Evolutionary conservation across 2,888 invertebrate species (phyloP).

Genomic region (Oegoconia quadripuncta): DNA sequence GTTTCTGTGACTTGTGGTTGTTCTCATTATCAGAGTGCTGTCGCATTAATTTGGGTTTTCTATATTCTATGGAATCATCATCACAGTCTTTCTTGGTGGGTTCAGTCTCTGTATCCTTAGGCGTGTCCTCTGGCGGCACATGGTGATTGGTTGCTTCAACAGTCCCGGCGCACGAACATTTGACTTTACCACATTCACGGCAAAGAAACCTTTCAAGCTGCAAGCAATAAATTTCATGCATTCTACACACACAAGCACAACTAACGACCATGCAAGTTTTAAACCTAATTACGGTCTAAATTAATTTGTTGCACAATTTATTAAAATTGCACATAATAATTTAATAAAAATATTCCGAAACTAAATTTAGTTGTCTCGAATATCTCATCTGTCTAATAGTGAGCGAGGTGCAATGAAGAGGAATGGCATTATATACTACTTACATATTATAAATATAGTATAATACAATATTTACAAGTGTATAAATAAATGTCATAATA

Average conservation of each 20-base stretch:
- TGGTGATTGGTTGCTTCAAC: slow-evolving; percentile 31
- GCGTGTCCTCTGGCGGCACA: slow-evolving; percentile 17
- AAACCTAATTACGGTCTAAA: slow-evolving; percentile 15
- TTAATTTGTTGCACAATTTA: slow-evolving; percentile 14
- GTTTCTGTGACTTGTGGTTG: slow-evolving; percentile 26
- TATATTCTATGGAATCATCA: slow-evolving; percentile 47
- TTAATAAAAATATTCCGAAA: slow-evolving; percentile 17
- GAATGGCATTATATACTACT: too few species aligned
- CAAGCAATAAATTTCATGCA: slow-evolving; percentile 81
- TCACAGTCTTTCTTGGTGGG: slow-evolving; percentile 29
- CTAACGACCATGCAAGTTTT: slow-evolving; percentile 54
- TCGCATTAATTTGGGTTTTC: slow-evolving; percentile 39
- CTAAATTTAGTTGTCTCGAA: too few species aligned
- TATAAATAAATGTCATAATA: slow-evolving; percentile 9
- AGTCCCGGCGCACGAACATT: slow-evolving; percentile 77
- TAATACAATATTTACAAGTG: slow-evolving; percentile 14
- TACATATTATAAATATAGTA: too few species aligned
- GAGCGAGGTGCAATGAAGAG: too few species aligned
- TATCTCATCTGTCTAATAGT: too few species aligned
- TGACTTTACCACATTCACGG: slow-evolving; percentile 84
- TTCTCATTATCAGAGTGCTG: slow-evolving; percentile 50
- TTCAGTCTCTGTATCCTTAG: slow-evolving; percentile 24
- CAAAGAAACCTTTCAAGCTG: slow-evolving; percentile 87
- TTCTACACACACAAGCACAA: slow-evolving; percentile 58
- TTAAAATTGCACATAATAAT: slow-evolving; percentile 1